Evolutionary conservation across 1,140 invertebrate genomes (phyloP).

Genomic region (Nylanderia fulva): DNA sequence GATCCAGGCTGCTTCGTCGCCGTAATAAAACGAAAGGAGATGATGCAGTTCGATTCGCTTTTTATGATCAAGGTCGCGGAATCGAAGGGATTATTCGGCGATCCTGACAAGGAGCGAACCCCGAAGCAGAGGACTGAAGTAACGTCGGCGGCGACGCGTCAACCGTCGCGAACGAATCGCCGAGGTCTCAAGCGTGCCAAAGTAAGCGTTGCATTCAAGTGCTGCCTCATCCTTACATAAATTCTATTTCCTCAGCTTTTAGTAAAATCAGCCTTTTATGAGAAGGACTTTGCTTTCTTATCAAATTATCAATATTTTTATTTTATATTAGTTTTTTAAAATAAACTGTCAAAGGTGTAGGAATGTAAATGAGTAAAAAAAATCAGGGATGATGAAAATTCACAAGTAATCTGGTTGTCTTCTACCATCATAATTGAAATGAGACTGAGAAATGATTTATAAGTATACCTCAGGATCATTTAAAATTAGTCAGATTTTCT

Average conservation of each 20-base stretch:
- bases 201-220: conserved; percentile 65
- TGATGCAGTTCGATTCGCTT: conserved; percentile 91
- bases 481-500: no score
- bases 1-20: conserved; percentile 90
- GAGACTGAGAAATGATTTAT: no score
- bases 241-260: neutral
- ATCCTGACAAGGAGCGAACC: conserved; percentile 76
- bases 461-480: no score
- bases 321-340: no score
- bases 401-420: no score
- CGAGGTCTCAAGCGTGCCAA: conserved; percentile 77
- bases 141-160: conserved; percentile 66
- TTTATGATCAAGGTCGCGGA: conserved; percentile 93
- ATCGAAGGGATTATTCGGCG: conserved; percentile 90
- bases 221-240: neutral
- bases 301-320: no score
- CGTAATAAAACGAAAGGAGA: conserved; percentile 90
- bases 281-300: no score
- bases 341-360: no score
- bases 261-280: no score
- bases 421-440: no score
- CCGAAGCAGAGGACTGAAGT: conserved; percentile 68
- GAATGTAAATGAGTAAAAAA: no score
- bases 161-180: conserved; percentile 53
- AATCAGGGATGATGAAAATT: no score